Evolutionary conservation across 1,140 invertebrate genomes (phyloP).

Genomic region (Drosophila malerkotliana): DNA sequence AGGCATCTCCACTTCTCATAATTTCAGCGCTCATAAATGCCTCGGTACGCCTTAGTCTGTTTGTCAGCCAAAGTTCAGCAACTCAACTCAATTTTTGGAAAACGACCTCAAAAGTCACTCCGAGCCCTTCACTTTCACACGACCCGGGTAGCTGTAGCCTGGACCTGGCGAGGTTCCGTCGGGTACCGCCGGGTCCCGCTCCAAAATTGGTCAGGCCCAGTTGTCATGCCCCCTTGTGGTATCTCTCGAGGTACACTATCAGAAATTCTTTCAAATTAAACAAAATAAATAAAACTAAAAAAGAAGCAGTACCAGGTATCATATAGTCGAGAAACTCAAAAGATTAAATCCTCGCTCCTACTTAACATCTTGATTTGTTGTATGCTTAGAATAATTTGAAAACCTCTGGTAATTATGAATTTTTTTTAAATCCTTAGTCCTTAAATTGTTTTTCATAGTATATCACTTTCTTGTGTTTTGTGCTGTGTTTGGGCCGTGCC

Average conservation of each 20-base stretch:
- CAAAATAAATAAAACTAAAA: too few species aligned
- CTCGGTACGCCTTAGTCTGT: slow-evolving; percentile 4
- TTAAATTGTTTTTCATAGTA: slow-evolving; percentile 16
- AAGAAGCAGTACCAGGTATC: too few species aligned
- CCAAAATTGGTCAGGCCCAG: slow-evolving; percentile 43
- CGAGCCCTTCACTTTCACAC: slow-evolving; percentile 76
- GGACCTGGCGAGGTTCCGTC: neutral
- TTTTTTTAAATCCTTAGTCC: neutral
- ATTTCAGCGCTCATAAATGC: slow-evolving; percentile 56
- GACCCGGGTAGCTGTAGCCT: neutral
- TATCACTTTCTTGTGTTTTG: neutral
- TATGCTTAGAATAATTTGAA: too few species aligned
- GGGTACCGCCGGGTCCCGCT: slow-evolving; percentile 1
- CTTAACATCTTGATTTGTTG: too few species aligned
- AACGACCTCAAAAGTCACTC: slow-evolving; percentile 43
- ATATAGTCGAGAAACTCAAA: too few species aligned
- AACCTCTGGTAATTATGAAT: too few species aligned
- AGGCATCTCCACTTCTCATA: slow-evolving; percentile 44
- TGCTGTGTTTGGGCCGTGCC: slow-evolving; percentile 14
- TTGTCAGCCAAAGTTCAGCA: slow-evolving; percentile 29
- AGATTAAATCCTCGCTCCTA: too few species aligned
- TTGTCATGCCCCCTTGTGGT: slow-evolving; percentile 9
- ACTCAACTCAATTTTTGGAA: slow-evolving; percentile 20
- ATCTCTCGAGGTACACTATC: slow-evolving; percentile 16
- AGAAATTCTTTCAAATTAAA: neutral